Conservation (phyloP, 2,113 vertebrate genomes). For the Ellobius talpinus region DNA sequence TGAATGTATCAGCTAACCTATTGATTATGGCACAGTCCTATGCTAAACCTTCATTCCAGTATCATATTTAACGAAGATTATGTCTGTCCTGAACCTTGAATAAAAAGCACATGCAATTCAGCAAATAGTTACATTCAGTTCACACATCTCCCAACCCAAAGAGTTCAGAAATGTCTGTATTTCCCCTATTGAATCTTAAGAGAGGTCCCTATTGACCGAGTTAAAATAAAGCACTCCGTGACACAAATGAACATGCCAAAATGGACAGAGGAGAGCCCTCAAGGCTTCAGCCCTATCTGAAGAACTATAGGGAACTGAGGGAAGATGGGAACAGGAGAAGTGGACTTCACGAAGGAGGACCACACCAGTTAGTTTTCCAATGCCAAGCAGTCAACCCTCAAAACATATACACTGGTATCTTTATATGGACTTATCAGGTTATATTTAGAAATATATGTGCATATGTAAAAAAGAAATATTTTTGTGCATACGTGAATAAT, state of each 20-base stretch:
- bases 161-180: constrained; percentile 28
- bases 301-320: background rate
- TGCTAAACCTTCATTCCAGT: background rate
- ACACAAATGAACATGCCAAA: background rate
- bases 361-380: background rate
- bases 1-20: constrained; percentile 20
- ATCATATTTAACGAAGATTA: constrained; percentile 17
- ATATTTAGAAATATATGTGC: background rate
- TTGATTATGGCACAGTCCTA: background rate
- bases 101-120: constrained; percentile 29
- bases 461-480: background rate
- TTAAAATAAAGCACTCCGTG: background rate
- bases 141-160: constrained; percentile 3
- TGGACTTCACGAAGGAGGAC: background rate
- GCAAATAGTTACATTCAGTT: constrained; percentile 1
- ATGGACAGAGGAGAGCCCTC: background rate
- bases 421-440: background rate
- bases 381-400: background rate
- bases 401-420: background rate
- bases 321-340: background rate
- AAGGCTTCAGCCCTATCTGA: background rate
- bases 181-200: background rate
- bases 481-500: background rate
- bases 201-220: background rate
- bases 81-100: background rate